Conservation (phyloP, 64 coral and sea anemone species). For the Cladopsammia gracilis region DNA sequence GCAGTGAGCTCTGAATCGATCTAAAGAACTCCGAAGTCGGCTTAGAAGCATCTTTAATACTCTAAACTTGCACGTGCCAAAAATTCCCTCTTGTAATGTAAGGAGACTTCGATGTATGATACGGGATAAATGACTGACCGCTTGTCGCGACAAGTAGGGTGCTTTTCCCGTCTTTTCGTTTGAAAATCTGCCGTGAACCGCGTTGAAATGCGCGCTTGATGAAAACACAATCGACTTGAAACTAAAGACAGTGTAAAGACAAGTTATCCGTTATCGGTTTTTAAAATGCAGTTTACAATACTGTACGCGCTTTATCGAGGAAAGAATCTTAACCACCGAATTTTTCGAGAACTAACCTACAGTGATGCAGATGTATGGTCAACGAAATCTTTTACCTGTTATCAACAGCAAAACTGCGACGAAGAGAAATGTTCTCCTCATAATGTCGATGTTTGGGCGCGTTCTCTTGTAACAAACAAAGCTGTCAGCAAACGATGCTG, state of each 20-base stretch:
- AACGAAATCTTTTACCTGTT: slow-evolving; percentile 3
- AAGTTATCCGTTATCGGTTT: too few species aligned
- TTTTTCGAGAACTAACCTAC: background rate
- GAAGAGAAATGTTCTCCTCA: slow-evolving; percentile 13
- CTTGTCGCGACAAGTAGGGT: background rate
- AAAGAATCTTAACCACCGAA: background rate
- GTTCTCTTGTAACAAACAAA: background rate
- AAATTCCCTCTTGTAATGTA: slow-evolving; percentile 7
- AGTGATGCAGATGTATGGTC: too few species aligned
- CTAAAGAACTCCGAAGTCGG: background rate
- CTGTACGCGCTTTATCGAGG: background rate
- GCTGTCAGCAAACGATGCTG: background rate
- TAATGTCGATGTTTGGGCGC: background rate
- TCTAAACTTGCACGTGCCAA: background rate
- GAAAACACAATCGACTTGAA: background rate
- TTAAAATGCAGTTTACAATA: background rate
- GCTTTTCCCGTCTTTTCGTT: background rate
- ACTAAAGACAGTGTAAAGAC: background rate
- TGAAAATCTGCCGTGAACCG: too few species aligned
- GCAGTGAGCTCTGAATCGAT: background rate
- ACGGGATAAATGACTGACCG: background rate
- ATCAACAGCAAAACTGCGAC: background rate
- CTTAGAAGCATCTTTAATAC: background rate
- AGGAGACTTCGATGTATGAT: background rate
- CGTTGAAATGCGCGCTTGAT: background rate